Evolutionary conservation across 92 coral and sea anemone genomes (phyloP).

Genomic region (Palythoa caribaeorum): DNA sequence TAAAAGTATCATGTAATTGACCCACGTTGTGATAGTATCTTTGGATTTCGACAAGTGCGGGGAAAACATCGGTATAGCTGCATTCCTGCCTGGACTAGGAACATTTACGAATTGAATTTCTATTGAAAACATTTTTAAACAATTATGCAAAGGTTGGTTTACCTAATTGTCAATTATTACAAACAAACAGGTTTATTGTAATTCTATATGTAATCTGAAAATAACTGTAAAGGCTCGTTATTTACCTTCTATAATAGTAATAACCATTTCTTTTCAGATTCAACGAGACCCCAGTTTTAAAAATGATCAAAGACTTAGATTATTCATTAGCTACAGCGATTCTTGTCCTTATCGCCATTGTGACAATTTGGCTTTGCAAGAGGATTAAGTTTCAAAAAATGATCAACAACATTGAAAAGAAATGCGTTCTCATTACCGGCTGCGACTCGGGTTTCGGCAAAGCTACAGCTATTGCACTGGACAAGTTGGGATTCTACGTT

Average conservation of each 20-base stretch:
- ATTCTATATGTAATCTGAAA: background rate
- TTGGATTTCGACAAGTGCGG: background rate
- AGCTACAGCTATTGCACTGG: conserved; percentile 78
- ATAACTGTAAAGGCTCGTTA: background rate
- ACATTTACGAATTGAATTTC: background rate
- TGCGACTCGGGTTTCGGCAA: conserved; percentile 94
- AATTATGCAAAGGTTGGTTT: conserved; percentile 31
- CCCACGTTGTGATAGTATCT: background rate
- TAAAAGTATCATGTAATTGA: background rate
- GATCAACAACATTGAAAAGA: conserved; percentile 41
- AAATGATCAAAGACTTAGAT: conserved; percentile 15
- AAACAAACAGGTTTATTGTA: too few relatives aligned
- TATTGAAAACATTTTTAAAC: background rate
- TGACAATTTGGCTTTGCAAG: conserved; percentile 43
- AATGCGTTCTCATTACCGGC: conserved; percentile 84
- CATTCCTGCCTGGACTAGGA: background rate
- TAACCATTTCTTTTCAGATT: background rate
- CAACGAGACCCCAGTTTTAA: conserved; percentile 10
- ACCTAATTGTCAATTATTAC: background rate
- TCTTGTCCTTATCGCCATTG: background rate
- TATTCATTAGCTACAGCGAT: background rate
- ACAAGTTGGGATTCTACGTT: conserved; percentile 83
- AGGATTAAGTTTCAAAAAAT: conserved; percentile 1
- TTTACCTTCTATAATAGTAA: background rate
- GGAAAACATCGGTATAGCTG: background rate